phyloP scores from a whole-genome alignment of 2,797 vertebrate species.

The Rousettus madagascariensis region DNA sequence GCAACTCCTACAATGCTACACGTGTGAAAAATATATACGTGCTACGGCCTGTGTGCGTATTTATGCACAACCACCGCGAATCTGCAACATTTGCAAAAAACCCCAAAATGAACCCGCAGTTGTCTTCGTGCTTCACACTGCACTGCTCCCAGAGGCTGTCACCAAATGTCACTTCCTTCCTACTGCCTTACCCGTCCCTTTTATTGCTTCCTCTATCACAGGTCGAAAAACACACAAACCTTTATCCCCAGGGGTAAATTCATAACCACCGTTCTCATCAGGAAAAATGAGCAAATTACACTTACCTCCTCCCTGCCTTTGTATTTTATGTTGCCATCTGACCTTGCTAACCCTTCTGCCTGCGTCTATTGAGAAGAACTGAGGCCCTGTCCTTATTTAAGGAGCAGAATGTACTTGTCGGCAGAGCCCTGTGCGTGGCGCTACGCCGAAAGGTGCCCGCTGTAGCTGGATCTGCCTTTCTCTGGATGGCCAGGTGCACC shows the following conservation, averaged over 20 bases:
- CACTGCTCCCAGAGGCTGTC: neutral
- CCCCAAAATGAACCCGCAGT: neutral
- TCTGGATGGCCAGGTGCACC: neutral
- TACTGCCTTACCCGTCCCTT: neutral
- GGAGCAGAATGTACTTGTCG: neutral
- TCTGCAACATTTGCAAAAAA: neutral
- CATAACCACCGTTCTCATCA: neutral
- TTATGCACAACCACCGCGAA: neutral
- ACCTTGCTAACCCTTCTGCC: neutral
- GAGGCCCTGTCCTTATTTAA: neutral
- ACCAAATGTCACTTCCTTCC: neutral
- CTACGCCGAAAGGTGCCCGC: neutral
- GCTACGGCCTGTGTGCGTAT: rapidly evolving
- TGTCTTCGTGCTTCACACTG: neutral
- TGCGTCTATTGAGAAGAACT: neutral
- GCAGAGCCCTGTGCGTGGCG: neutral
- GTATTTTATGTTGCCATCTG: neutral
- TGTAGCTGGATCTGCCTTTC: neutral
- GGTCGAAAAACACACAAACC: neutral
- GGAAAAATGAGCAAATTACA: neutral
- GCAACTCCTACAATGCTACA: neutral
- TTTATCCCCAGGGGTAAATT: neutral
- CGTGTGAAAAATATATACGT: neutral
- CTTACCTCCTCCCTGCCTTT: neutral
- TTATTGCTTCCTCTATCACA: neutral